Evolutionary conservation across 2,888 invertebrate species (phyloP), one percentile per base, ranked within the genome.

Genomic region (Adineta ricciae): DNA sequence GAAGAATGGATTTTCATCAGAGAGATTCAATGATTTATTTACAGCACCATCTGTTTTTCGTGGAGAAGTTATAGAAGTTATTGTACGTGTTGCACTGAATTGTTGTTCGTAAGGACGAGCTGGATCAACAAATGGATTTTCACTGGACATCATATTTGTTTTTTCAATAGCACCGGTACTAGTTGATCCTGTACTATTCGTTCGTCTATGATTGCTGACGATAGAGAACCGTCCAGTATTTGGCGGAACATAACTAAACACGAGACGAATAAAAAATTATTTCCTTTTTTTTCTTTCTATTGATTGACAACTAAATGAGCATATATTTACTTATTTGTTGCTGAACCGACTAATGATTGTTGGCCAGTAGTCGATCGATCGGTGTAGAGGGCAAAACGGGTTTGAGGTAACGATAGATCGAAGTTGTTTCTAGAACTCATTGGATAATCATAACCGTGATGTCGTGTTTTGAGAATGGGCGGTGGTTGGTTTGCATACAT

Each of bases 41-140:
- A 78, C 16, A 41, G 38, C 9, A 1, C 78, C n/a, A 41, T 32
- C 41, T 24, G 8, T 41, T 41, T 78, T 78, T 41, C 36, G 41
- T 78, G 38, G 78, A n/a, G 78, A 38, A 41, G 41, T 41, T 41
- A 78, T 78, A 36, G 78, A 78, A 16, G 78, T 41, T 41, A 41
- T 41, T 24, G 41, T 41, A 78, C 78, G 78, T 41, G 78, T 9
- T 41, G 21, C 24, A 78, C 19, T 78, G 7, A 64, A 14, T n/a
- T 78, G 78, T 78, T 41, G 78, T 78, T 41, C 78, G n/a, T 41
- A 78, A n/a, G 78, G n/a, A 78, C 78, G 78, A 78, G 78, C 78
- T 38, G 78, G 78, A 78, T 78, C 78, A 78, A 0, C 11, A 36
- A 78, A 78, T 4, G 78, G 78, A 78, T 41, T 78, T n/a, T 78